These are phyloP conservation scores for Pseudorhombus dupliciocellatus DNA, from an alignment of 2,113 vertebrate species.

Conservation along the genomic window DNA sequence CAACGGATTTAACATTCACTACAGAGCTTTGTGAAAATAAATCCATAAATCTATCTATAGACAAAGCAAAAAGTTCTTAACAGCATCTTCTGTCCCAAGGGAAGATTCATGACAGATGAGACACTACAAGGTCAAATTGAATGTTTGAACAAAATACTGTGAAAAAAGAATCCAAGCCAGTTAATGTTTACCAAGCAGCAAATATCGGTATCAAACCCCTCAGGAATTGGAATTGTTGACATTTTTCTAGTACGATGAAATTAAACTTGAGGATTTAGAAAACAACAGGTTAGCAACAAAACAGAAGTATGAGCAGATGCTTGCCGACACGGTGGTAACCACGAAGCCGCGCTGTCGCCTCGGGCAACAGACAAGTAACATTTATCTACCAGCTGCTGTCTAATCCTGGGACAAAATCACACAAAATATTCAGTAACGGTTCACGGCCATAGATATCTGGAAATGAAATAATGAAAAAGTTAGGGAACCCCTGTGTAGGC, in stretches of 20 bases:
- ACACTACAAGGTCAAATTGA: not conserved
- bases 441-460: constrained; percentile 13
- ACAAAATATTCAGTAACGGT: not conserved
- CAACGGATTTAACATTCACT: no score
- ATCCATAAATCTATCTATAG: no score
- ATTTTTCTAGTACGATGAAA: not conserved
- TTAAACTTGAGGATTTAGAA: constrained; percentile 4
- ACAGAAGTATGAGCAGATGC: constrained; percentile 20
- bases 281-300: constrained; percentile 4
- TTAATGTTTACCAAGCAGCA: not conserved
- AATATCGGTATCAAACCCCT: constrained; percentile 1
- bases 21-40: no score
- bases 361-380: constrained; percentile 8
- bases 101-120: not conserved
- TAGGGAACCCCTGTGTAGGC: constrained; percentile 29
- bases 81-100: no score
- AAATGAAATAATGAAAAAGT: constrained; percentile 31
- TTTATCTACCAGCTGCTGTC: constrained; percentile 11
- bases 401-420: constrained; percentile 20
- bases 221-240: not conserved
- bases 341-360: constrained; percentile 6
- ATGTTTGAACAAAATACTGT: not conserved
- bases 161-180: no score
- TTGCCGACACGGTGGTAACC: constrained; percentile 4
- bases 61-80: no score